Percentiles rank a stretch among this genome's conserved stretches.
Conservation (phyloP, 2,113 vertebrate genomes). For the Austrofundulus limnaeus region DNA sequence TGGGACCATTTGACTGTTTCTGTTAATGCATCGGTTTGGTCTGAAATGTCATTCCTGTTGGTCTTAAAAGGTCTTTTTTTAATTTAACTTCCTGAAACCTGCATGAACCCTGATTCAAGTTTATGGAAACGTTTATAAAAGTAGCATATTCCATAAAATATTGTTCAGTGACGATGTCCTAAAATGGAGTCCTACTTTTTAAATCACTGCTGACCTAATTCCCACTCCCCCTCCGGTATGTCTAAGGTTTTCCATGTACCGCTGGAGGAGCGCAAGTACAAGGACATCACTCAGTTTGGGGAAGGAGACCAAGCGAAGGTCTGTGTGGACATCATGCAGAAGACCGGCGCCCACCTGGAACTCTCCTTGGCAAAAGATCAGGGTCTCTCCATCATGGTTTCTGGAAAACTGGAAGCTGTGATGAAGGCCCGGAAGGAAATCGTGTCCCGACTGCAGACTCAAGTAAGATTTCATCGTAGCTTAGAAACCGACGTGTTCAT, state of each 20-base stretch:
- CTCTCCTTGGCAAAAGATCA: constrained; percentile 98
- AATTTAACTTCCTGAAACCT: no score
- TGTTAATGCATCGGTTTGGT: no score
- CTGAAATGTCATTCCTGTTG: no score
- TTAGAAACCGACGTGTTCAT: not conserved
- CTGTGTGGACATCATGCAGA: constrained; percentile 99
- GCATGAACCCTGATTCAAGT: no score
- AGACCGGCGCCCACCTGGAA: constrained; percentile 96
- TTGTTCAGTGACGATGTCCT: no score
- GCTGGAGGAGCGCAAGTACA: constrained; percentile 97
- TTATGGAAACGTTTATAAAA: no score
- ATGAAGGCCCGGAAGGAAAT: constrained; percentile 99
- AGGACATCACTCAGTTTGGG: constrained; percentile 99
- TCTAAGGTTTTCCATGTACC: constrained; percentile 96
- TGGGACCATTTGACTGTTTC: no score
- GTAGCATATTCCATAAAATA: no score
- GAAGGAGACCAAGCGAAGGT: constrained; percentile 99
- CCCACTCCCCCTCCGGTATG: not conserved
- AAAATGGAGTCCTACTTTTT: no score
- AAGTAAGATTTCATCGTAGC: constrained; percentile 74
- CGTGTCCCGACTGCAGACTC: constrained; percentile 96
- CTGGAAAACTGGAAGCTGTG: constrained; percentile 95
- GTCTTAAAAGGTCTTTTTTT: no score
- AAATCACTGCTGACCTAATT: no score
- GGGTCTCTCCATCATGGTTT: constrained; percentile 99